These are phyloP conservation scores for Sinocyclocheilus anophthalmus DNA, from an alignment of 2,113 vertebrate species.

Conservation along the genomic window DNA sequence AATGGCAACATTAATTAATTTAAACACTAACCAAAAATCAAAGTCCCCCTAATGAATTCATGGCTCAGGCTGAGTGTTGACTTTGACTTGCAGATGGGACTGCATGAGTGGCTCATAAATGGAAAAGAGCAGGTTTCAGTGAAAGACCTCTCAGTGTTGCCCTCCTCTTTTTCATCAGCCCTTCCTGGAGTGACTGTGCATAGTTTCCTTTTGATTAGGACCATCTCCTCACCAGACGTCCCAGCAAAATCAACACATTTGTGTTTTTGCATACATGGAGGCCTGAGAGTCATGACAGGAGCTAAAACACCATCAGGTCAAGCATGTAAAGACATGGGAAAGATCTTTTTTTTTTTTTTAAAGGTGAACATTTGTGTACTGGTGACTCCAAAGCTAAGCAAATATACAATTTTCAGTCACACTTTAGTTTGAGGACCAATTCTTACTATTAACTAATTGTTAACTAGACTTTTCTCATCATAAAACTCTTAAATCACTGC, in stretches of 20 bases:
- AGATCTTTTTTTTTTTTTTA: not conserved
- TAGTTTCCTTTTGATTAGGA: conserved; percentile 60
- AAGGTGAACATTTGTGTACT: not conserved
- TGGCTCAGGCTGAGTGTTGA: conserved; percentile 39
- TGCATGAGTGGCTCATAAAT: conserved; percentile 50
- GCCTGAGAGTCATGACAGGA: conserved; percentile 26
- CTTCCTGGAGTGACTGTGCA: conserved; percentile 53
- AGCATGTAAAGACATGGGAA: not conserved
- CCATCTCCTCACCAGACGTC: conserved; percentile 54
- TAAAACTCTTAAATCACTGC: too few relatives aligned
- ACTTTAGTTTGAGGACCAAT: not conserved
- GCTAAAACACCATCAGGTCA: conserved; percentile 33
- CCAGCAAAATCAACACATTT: conserved; percentile 53
- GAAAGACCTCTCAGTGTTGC: conserved; percentile 45
- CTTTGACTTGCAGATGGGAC: conserved; percentile 50
- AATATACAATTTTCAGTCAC: too few relatives aligned
- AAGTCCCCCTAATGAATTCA: conserved; percentile 50
- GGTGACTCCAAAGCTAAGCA: not conserved
- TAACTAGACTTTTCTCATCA: too few relatives aligned
- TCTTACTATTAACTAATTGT: too few relatives aligned
- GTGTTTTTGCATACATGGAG: conserved; percentile 43
- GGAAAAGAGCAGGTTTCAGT: conserved; percentile 26
- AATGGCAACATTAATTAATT: conserved; percentile 54
- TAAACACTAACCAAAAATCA: conserved; percentile 39
- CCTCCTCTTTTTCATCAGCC: conserved; percentile 42